phyloP scores from a whole-genome alignment of 2,888 invertebrate species.

The Yponomeuta plumbellus region DNA sequence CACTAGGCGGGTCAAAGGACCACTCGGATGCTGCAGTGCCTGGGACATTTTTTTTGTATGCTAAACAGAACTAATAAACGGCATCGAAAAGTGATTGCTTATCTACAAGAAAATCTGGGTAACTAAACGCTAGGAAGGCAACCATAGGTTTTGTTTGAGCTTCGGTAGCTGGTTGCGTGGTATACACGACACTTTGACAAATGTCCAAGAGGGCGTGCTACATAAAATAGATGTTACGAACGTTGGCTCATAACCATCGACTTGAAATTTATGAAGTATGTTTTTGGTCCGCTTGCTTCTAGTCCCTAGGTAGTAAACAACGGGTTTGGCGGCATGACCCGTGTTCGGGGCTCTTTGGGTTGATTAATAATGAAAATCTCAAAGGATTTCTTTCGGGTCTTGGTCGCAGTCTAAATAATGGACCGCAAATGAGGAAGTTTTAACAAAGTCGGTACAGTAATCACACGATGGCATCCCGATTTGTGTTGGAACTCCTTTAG shows the following conservation, averaged over 20 bases:
- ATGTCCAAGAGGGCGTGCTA: slow-evolving; percentile 40
- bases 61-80: background rate
- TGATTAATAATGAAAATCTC: slow-evolving; percentile 12
- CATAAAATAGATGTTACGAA: slow-evolving; percentile 55
- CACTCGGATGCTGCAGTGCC: too few species aligned
- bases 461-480: too few species aligned
- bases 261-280: slow-evolving; percentile 52
- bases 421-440: background rate
- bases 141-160: background rate
- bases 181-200: slow-evolving; percentile 50
- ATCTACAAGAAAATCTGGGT: slow-evolving; percentile 26
- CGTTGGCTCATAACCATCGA: slow-evolving; percentile 59
- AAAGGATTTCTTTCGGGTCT: background rate
- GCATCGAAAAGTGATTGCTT: background rate
- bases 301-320: slow-evolving; percentile 19
- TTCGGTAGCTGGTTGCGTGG: slow-evolving; percentile 27
- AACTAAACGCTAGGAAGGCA: too few species aligned
- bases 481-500: too few species aligned
- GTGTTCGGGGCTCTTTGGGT: background rate
- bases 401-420: background rate
- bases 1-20: too few species aligned
- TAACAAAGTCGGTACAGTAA: too few species aligned
- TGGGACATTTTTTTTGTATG: too few species aligned
- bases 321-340: background rate
- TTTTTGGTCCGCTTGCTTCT: slow-evolving; percentile 31